Base-by-base conservation (phyloP, 2,113 vertebrate genomes). In the Hyla sarda region DNA sequence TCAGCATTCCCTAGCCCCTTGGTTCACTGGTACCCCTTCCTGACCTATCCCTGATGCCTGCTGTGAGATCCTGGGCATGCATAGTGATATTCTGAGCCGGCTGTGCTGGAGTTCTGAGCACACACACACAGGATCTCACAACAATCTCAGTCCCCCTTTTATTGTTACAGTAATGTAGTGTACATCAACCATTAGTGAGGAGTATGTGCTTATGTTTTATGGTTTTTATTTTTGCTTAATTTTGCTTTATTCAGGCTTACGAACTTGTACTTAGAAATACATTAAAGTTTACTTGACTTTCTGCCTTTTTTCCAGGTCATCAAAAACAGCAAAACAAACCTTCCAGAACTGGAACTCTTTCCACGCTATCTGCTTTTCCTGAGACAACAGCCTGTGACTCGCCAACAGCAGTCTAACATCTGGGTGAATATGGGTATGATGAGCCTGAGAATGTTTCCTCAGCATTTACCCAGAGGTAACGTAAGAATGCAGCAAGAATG, bases 381-480 rank as follows among this genome's bases (percentile, higher is more conserved):
- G 87, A 95, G 97, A 85, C 98, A 99, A 91, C 97, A 99, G 93
- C 97, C 96, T 8, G 97, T 96, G 69, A 95, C 96, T 0, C 96
- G 97, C 90, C 95, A 96, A 14, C 97, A 97, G 85, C 98, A 99
- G 93, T 98, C 97, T 89, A 99, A 99, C 95, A 97, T 99, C 95
- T 99, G 98, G 98, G 96, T 99, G 93, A 99, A 99, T 96, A 99
- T 99, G 97, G 98, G 98, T 99, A 99, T 98, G 98, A 98, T 96
- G 96, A 98, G 95, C 96, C 96, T 98, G 94, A 95, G 96, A 97
- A 96, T 97, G 96, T 97, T 97, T 94, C 97, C 97, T 93, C 96
- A 96, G 88, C 95, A 97, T 93, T 95, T 98, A 88, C 95, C 95
- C 89, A 93, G 97, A 99, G 97, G 98, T 99, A 99, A 99, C 85